Evolutionary conservation across 2,797 vertebrate genomes (phyloP), one percentile per base, ranked within the genome.

Genomic region (Tenualosa thibaudeaui): DNA sequence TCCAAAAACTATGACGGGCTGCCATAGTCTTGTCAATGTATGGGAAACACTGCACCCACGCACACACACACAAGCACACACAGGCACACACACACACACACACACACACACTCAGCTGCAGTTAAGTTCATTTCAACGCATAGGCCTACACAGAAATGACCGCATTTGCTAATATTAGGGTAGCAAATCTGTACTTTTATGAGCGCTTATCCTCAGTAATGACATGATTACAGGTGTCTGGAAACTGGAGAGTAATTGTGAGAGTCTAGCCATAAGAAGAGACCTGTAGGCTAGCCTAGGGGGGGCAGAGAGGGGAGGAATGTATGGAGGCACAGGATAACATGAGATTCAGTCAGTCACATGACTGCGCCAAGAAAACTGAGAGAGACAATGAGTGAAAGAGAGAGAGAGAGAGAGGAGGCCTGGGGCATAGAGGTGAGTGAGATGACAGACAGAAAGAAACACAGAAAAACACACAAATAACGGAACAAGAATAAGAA

Each of bases 211-310:
- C 19, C 40, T 9, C 17, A 78, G 40, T 78, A 78, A 78, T 78
- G 40, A 19, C 40, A 78, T 78, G 37, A 78, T 78, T 78, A 78
- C 40, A 78, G 71, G 71, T 78, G 71, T 43, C 71, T 78, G 68
- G 37, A 37, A 75, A 8, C 65, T 68, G 37, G 22, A 37, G 40
- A 46, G 46, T 43, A 43, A 78, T 78, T 46, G 71, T 78, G 71
- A 46, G 71, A 22, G 37, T 46, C 71, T 78, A 46, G 71, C 6
- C 71, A 78, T 9, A 9, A 2, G 15, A 15, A 31, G 37, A 46
- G 37, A 17, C 17, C 43, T 43, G 2, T 46, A 43, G 71, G 15
- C 15, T 7, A 46, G 17, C 71, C 19, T 40, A 43, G 40, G 17
- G 17, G 68, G 43, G 40, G 1, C 68, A 75, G 5, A 43, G 68